These are phyloP conservation scores for Hyles vespertilio DNA, from an alignment of 1,140 invertebrate genomes.

Conservation along the genomic window DNA sequence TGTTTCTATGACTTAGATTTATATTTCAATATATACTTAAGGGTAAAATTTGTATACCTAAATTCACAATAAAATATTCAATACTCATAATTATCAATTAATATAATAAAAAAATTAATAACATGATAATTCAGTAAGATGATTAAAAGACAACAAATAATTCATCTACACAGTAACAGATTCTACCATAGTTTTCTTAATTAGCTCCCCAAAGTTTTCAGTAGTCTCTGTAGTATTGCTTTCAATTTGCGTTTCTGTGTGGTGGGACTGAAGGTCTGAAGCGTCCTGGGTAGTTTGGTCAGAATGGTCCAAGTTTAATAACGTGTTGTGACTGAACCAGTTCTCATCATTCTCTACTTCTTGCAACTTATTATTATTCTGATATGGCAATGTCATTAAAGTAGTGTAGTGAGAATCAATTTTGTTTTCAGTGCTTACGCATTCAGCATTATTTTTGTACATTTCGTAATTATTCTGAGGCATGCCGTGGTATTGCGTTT, in stretches of 20 bases:
- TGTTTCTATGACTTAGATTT: too few species aligned
- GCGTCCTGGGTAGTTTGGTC: constrained; percentile 80
- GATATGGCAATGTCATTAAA: constrained; percentile 75
- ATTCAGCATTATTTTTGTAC: constrained; percentile 58
- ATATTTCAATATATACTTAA: too few species aligned
- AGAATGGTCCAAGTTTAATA: constrained; percentile 55
- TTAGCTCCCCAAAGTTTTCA: constrained; percentile 94
- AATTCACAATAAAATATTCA: neutral
- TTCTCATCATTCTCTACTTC: constrained; percentile 63
- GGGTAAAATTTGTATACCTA: too few species aligned
- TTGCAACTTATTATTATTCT: constrained; percentile 81
- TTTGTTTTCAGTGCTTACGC: constrained; percentile 62
- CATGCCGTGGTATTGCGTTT: constrained; percentile 48
- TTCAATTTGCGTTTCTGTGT: constrained; percentile 28
- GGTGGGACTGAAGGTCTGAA: constrained; percentile 76
- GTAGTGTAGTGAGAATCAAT: constrained; percentile 75
- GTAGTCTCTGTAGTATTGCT: constrained; percentile 44
- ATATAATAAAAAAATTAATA: constrained; percentile 68
- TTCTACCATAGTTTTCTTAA: constrained; percentile 94
- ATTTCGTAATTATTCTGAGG: constrained; percentile 61
- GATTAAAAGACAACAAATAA: constrained; percentile 64
- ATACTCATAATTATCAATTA: constrained; percentile 18
- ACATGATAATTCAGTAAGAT: constrained; percentile 58
- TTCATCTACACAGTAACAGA: constrained; percentile 86
- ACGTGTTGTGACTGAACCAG: constrained; percentile 67